Percentiles rank a stretch among this genome's conserved stretches.
Conservation (phyloP, 2,888 invertebrate genomes). For the Troilus luridus region DNA sequence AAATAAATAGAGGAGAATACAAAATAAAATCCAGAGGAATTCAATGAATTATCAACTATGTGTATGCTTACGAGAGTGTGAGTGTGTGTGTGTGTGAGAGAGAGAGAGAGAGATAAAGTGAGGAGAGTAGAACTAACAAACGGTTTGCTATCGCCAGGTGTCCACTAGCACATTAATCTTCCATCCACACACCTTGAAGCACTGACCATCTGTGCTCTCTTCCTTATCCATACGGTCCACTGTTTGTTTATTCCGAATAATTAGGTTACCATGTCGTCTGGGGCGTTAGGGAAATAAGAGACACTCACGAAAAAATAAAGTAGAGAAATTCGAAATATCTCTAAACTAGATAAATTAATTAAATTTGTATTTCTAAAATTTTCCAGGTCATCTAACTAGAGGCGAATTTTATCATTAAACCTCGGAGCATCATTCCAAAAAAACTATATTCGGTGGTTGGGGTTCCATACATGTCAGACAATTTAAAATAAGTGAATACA, state of each 20-base stretch:
- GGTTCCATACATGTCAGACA: too few species aligned
- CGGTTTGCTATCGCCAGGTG: slow-evolving; percentile 49
- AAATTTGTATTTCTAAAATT: too few species aligned
- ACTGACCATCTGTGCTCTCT: slow-evolving; percentile 41
- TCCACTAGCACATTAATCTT: slow-evolving; percentile 49
- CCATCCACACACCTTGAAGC: slow-evolving; percentile 25
- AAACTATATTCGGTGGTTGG: too few species aligned
- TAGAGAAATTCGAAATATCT: too few species aligned
- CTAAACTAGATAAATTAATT: too few species aligned
- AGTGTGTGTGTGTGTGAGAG: not conserved
- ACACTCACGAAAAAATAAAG: not conserved
- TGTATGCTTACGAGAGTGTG: not conserved
- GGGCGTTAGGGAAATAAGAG: not conserved
- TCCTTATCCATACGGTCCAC: slow-evolving; percentile 30
- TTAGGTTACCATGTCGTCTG: not conserved
- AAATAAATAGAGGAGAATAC: too few species aligned
- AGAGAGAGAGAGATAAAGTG: not conserved
- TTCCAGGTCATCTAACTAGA: too few species aligned
- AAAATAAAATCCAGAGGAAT: not conserved
- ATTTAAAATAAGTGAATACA: too few species aligned
- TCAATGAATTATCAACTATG: not conserved
- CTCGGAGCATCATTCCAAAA: too few species aligned
- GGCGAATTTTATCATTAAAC: too few species aligned
- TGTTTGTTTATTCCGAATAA: slow-evolving; percentile 33
- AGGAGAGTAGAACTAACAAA: slow-evolving; percentile 16